These are phyloP conservation scores for Sturnira hondurensis DNA, from an alignment of 2,113 vertebrate species.

Conservation along the genomic window DNA sequence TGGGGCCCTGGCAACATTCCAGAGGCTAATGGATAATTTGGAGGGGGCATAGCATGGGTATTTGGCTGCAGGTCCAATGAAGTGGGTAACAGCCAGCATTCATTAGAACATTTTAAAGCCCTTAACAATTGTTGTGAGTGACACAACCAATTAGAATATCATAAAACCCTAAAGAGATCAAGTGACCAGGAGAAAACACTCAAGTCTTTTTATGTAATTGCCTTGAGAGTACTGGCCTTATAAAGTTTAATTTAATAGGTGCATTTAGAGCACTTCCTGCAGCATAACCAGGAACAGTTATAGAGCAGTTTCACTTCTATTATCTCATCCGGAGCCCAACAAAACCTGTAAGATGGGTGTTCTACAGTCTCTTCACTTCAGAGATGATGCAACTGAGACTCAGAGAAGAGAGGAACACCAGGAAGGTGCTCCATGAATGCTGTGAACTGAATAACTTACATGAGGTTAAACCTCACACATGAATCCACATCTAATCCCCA, in stretches of 20 bases:
- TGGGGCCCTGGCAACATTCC: background rate
- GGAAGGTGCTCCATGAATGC: background rate
- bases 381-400: background rate
- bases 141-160: constrained; percentile 15
- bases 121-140: background rate
- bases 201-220: background rate
- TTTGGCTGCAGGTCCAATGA: constrained; percentile 20
- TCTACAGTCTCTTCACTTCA: background rate
- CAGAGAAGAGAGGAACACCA: background rate
- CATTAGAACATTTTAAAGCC: background rate
- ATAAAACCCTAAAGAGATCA: background rate
- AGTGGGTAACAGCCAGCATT: background rate
- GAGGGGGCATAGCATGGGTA: background rate
- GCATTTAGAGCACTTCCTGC: background rate
- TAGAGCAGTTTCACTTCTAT: background rate
- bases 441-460: background rate
- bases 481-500: background rate
- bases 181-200: constrained; percentile 9
- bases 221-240: background rate
- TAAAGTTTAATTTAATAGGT: background rate
- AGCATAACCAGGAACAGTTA: background rate
- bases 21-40: constrained; percentile 28
- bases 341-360: background rate
- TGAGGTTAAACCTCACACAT: background rate
- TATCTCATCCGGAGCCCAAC: background rate